Evolutionary conservation across 2,113 vertebrate species (phyloP).

Genomic region (Acinonyx jubatus): DNA sequence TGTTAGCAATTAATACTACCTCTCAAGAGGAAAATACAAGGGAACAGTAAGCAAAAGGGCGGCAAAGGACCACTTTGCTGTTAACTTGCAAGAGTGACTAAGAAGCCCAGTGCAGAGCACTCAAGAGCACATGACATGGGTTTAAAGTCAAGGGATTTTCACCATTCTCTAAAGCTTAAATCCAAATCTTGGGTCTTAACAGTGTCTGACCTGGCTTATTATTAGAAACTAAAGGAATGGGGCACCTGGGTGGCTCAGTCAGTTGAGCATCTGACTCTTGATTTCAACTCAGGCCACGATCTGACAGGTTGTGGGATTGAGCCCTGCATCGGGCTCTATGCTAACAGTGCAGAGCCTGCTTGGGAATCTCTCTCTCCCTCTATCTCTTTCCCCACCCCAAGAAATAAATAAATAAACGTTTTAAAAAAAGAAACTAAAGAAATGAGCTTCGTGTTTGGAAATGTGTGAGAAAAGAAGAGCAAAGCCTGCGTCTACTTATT

Average conservation of each 20-base stretch:
- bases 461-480: not conserved
- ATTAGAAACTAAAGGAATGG: not conserved
- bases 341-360: too few relatives aligned
- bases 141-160: not conserved
- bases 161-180: not conserved
- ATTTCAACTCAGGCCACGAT: too few relatives aligned
- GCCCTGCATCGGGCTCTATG: too few relatives aligned
- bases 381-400: too few relatives aligned
- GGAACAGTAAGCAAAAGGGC: not conserved
- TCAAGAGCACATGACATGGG: not conserved
- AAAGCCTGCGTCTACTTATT: not conserved
- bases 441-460: not conserved
- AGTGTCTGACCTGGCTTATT: not conserved
- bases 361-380: too few relatives aligned
- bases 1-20: not conserved
- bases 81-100: not conserved
- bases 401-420: too few relatives aligned
- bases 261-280: too few relatives aligned
- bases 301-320: too few relatives aligned
- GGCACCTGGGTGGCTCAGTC: too few relatives aligned
- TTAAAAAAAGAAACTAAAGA: not conserved
- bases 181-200: not conserved
- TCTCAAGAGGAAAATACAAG: constrained; percentile 31
- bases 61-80: not conserved
- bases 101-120: not conserved